A percentile compares a stretch with the other conserved stretches of the same genome.
Evolutionary conservation across 2,113 vertebrate genomes (phyloP).

Genomic region (Ochotona curzoniae): DNA sequence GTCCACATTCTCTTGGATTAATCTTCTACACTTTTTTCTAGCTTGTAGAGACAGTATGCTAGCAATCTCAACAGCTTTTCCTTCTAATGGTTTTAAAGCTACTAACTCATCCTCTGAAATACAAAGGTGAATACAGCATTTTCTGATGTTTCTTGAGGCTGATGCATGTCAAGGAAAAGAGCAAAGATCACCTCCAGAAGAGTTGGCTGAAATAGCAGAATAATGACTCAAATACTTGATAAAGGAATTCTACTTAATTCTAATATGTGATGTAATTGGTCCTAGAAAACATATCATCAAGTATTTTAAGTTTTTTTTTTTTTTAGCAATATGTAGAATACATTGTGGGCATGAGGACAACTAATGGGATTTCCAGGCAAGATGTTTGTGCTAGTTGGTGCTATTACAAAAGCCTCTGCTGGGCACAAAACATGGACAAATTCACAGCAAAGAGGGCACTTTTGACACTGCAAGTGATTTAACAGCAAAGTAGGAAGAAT

Average conservation of each 20-base stretch:
- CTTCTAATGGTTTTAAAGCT: neutral
- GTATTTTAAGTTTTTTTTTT: constrained; percentile 56
- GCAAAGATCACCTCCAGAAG: constrained; percentile 36
- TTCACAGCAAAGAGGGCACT: constrained; percentile 12
- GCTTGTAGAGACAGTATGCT: neutral
- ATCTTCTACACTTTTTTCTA: neutral
- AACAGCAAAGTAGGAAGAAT: constrained; percentile 43
- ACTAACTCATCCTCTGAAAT: neutral
- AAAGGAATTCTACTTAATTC: constrained; percentile 18
- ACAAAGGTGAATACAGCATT: neutral
- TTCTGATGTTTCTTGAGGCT: neutral
- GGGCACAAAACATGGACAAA: constrained; percentile 26
- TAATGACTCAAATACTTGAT: constrained; percentile 51
- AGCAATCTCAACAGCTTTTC: neutral
- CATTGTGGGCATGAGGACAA: neutral
- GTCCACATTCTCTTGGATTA: neutral
- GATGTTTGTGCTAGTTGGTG: neutral
- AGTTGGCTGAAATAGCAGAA: neutral
- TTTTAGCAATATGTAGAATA: constrained; percentile 35
- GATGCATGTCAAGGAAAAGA: neutral
- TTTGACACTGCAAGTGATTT: constrained; percentile 50
- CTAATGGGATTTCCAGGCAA: constrained; percentile 31
- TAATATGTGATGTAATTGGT: constrained; percentile 34
- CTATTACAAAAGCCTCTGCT: constrained; percentile 14
- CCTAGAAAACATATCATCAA: constrained; percentile 8